Evolutionary conservation across 2,113 vertebrate species (phyloP), one percentile per base, ranked within the genome.

Genomic region (Clupea harengus): DNA sequence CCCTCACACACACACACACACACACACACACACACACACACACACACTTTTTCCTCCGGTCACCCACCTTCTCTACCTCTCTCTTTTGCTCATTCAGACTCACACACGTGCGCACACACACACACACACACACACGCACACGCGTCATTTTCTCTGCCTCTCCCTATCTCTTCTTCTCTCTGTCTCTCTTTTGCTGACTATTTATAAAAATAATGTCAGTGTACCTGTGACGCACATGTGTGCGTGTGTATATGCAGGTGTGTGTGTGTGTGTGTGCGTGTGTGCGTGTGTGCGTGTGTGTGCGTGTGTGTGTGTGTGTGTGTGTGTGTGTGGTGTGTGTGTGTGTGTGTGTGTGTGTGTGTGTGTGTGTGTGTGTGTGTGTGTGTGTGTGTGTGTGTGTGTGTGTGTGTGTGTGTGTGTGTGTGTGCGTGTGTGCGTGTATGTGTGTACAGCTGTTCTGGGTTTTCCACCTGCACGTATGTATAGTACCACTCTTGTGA

Each of bases 391-490:
- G 45, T 84, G 49, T 50, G 32, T 44, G 72, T 84, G 81, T 85
- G 46, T 85, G 80, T 82, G 49, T 46, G 82, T 81, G 64, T 44
- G 45, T 54, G 72, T 88, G 85, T 85, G 80, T 80, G 32, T 44
- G 84, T 85, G 49, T 83, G 18, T 82, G 6, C 13, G 47, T 49
- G 81, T 44, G 72, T 60, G 25, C 32, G 25, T 57, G 9, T 81
- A 45, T 87, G 85, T 88, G 45, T 85, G 84, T 91, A 90, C 89
- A 91, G 89, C 89, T 91, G 90, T 85, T 89, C 54, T n/a, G 0
- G 82, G 52, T 72, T 86, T 50, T 90, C 82, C 88, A 90, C 88
- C 90, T 89, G 86, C 60, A 57, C 85, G 13, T 78, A 28, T 15
- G 5, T 44, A 89, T 88, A 92, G 88, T 89, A 75, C 85, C 83